phyloP scores from a whole-genome alignment of 2,888 invertebrate species.

The Mantis religiosa region DNA sequence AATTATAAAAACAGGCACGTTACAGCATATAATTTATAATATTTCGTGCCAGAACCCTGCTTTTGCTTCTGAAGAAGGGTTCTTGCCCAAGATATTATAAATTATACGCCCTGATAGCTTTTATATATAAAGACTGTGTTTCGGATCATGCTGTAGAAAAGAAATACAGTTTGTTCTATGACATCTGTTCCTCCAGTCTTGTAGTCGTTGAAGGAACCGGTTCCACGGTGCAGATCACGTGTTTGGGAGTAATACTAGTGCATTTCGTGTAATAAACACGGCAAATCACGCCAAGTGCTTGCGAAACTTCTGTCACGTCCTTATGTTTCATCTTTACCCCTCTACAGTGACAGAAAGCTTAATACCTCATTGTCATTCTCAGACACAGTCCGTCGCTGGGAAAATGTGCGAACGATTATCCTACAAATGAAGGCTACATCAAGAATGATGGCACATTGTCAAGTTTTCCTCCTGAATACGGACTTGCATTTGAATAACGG shows the following conservation, averaged over 20 bases:
- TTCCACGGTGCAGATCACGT: not conserved
- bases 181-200: not conserved
- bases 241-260: not conserved
- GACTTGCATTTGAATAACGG: not conserved
- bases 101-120: no score
- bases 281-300: not conserved
- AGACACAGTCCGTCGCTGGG: no score
- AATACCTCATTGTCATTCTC: not conserved
- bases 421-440: not conserved
- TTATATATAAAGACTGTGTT: not conserved
- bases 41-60: no score
- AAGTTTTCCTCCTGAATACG: not conserved
- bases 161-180: not conserved
- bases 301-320: not conserved
- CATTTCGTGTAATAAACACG: not conserved
- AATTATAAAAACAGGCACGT: no score
- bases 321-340: not conserved
- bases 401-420: not conserved
- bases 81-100: no score
- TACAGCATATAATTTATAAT: no score
- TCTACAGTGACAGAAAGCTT: not conserved
- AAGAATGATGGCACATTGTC: not conserved
- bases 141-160: not conserved
- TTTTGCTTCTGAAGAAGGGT: no score
- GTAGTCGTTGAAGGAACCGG: not conserved